A percentile compares a stretch with the other conserved stretches of the same genome.
phyloP scores from a whole-genome alignment of 2,113 vertebrate species.

The Australoheros scitulus region DNA sequence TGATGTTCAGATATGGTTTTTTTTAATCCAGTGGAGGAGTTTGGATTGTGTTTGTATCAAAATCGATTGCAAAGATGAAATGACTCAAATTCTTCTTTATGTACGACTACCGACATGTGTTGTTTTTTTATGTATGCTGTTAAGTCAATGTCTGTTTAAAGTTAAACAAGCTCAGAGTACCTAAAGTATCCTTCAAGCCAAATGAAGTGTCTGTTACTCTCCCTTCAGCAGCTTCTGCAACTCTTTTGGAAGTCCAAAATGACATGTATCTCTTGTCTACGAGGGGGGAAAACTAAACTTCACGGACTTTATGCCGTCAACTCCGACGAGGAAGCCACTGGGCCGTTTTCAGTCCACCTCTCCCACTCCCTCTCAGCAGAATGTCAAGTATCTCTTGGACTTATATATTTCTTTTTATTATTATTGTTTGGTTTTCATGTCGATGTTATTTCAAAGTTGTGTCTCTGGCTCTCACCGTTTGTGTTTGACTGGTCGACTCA shows the following conservation, averaged over 20 bases:
- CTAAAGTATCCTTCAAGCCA: constrained; percentile 70
- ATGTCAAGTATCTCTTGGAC: constrained; percentile 59
- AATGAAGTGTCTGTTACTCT: constrained; percentile 68
- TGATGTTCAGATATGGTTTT: constrained; percentile 47
- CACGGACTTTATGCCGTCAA: constrained; percentile 30
- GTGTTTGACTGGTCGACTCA: constrained; percentile 65
- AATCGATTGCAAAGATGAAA: constrained; percentile 33
- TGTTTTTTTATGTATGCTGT: constrained; percentile 65
- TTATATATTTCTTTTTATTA: constrained; percentile 11
- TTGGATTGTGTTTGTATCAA: constrained; percentile 66
- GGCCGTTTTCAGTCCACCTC: constrained; percentile 33
- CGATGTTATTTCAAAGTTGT: constrained; percentile 60
- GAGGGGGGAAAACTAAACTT: constrained; percentile 6
- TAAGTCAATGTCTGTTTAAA: constrained; percentile 75
- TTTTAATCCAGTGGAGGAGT: constrained; percentile 42
- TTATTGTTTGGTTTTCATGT: constrained; percentile 50
- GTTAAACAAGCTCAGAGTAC: constrained; percentile 71
- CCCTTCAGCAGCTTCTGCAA: constrained; percentile 33
- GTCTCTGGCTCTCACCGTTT: constrained; percentile 68
- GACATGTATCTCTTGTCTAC: not conserved
- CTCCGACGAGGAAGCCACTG: constrained; percentile 17
- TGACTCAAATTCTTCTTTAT: constrained; percentile 57
- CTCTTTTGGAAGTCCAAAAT: constrained; percentile 34
- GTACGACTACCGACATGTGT: constrained; percentile 63
- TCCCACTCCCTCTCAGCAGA: constrained; percentile 43